Evolutionary conservation across 2,888 invertebrate genomes (phyloP).

Genomic region (Sesia bembeciformis): DNA sequence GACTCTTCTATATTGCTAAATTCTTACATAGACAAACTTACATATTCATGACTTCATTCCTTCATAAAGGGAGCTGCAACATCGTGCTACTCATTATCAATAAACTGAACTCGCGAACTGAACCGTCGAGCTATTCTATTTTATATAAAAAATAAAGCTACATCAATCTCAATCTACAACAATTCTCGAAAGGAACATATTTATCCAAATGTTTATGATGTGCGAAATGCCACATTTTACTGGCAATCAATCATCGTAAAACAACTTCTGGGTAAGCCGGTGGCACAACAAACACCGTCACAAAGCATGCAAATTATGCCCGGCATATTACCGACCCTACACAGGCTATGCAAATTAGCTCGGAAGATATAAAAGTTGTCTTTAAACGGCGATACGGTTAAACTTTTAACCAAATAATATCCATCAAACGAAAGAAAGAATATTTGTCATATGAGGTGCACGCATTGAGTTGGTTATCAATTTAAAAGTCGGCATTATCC

Average conservation of each 20-base stretch:
- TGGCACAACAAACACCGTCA: slow-evolving; percentile 43
- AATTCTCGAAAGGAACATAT: background rate
- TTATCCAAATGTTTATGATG: slow-evolving; percentile 28
- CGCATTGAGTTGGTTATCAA: slow-evolving; percentile 65
- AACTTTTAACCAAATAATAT: slow-evolving; percentile 64
- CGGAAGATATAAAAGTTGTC: slow-evolving; percentile 17
- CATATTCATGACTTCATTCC: too few species aligned
- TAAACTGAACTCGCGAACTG: too few species aligned
- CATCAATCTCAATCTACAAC: background rate
- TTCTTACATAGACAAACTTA: too few species aligned
- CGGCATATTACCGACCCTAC: slow-evolving; percentile 17
- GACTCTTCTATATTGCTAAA: too few species aligned
- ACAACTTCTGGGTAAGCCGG: slow-evolving; percentile 42
- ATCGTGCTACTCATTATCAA: too few species aligned
- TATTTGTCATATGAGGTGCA: slow-evolving; percentile 48
- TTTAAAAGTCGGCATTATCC: slow-evolving; percentile 68
- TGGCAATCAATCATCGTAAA: slow-evolving; percentile 51
- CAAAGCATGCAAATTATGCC: slow-evolving; percentile 40
- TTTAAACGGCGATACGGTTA: slow-evolving; percentile 59
- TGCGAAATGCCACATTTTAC: slow-evolving; percentile 35
- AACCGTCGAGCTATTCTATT: too few species aligned
- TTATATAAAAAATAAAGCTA: too few species aligned
- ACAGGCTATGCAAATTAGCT: slow-evolving; percentile 45
- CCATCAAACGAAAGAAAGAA: slow-evolving; percentile 28
- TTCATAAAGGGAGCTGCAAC: too few species aligned